Evolutionary conservation across 2,113 vertebrate species (phyloP).

Genomic region (Prunella fulvescens): DNA sequence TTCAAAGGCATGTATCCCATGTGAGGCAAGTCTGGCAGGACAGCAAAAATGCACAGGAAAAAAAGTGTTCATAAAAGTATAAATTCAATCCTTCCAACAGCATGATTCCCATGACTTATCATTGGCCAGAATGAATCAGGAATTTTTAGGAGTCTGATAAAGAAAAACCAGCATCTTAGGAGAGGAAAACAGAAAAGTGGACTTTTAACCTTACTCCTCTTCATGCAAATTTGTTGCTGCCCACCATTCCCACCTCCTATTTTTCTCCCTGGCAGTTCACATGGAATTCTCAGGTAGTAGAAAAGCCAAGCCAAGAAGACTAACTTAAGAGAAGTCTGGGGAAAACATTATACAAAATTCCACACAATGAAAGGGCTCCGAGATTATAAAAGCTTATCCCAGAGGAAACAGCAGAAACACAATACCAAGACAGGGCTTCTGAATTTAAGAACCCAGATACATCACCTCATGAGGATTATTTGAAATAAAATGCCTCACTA

Average conservation of each 20-base stretch:
- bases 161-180: background rate
- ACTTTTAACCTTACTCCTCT: background rate
- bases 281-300: constrained; percentile 8
- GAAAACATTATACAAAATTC: background rate
- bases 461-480: background rate
- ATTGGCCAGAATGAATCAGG: background rate
- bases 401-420: background rate
- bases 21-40: background rate
- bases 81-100: background rate
- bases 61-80: background rate
- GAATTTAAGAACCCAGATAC: background rate
- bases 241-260: background rate
- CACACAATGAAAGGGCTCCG: background rate
- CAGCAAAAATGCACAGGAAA: background rate
- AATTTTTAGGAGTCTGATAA: background rate
- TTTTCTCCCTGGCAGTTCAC: background rate
- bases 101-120: background rate
- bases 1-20: constrained; percentile 14
- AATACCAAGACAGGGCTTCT: background rate
- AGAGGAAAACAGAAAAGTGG: background rate
- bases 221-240: background rate
- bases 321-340: background rate
- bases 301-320: background rate
- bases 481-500: background rate
- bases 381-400: background rate